A percentile compares a stretch with the other conserved stretches of the same genome.
phyloP scores from a whole-genome alignment of 2,113 vertebrate species.

The Dipodomys ordii region DNA sequence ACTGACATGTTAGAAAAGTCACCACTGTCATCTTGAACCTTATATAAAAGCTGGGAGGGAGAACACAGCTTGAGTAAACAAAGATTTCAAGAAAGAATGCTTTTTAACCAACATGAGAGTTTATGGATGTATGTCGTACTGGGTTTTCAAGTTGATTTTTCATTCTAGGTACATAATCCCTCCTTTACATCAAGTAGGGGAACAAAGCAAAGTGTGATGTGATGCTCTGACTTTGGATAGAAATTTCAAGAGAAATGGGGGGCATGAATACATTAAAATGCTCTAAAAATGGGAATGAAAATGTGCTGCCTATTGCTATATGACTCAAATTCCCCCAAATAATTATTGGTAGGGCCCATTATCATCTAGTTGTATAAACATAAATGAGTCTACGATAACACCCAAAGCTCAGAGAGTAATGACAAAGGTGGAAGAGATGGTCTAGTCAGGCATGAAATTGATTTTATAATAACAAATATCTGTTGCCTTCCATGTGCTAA shows the following conservation, averaged over 20 bases:
- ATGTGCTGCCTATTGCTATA: slow-evolving; percentile 76
- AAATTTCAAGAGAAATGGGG: slow-evolving; percentile 52
- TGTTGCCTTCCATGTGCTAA: slow-evolving; percentile 94
- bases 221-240: slow-evolving; percentile 40
- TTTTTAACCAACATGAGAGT: slow-evolving; percentile 57
- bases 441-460: slow-evolving; percentile 97
- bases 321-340: slow-evolving; percentile 85
- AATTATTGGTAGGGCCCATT: slow-evolving; percentile 84
- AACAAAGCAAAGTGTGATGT: background rate
- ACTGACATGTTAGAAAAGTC: slow-evolving; percentile 74
- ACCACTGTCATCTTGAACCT: slow-evolving; percentile 57
- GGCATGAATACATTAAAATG: slow-evolving; percentile 61
- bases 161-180: slow-evolving; percentile 31
- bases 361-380: slow-evolving; percentile 87
- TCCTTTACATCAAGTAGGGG: slow-evolving; percentile 47
- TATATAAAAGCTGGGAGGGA: slow-evolving; percentile 56
- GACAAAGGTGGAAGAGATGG: slow-evolving; percentile 91
- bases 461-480: slow-evolving; percentile 99
- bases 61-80: slow-evolving; percentile 47
- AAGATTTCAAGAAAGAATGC: slow-evolving; percentile 55
- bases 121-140: background rate
- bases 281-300: slow-evolving; percentile 75
- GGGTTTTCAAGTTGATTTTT: slow-evolving; percentile 33
- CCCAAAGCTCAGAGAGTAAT: slow-evolving; percentile 88
- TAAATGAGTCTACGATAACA: slow-evolving; percentile 87